phyloP scores from a whole-genome alignment of 2,888 invertebrate species.

The Drosophila pullipes region DNA sequence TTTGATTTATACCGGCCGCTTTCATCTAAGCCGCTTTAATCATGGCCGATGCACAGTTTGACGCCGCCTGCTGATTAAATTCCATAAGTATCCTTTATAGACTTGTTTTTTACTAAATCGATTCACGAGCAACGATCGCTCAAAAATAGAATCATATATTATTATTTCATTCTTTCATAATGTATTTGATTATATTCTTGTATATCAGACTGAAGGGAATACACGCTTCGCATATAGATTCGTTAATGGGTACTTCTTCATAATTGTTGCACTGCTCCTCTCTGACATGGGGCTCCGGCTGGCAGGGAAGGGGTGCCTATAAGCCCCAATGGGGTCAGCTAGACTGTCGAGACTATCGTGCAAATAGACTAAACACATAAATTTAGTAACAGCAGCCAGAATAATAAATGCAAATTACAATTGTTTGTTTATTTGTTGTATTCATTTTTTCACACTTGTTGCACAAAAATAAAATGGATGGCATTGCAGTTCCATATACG shows the following conservation, averaged over 20 bases:
- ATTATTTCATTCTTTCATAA: background rate
- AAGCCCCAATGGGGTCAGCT: conserved; percentile 50
- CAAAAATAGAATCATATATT: no score
- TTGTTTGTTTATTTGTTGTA: conserved; percentile 6
- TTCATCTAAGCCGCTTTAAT: conserved; percentile 33
- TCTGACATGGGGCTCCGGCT: background rate
- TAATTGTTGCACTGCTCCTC: conserved; percentile 14
- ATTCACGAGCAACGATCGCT: background rate
- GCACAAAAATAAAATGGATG: conserved; percentile 32
- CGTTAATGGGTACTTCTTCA: background rate
- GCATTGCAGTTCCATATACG: conserved; percentile 32
- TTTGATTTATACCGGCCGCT: conserved; percentile 18
- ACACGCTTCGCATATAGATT: background rate
- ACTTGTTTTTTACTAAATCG: background rate
- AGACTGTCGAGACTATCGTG: conserved; percentile 24
- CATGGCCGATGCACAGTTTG: background rate
- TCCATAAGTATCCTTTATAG: background rate
- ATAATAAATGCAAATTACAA: conserved; percentile 46
- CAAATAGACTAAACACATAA: conserved; percentile 45
- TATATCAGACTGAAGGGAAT: conserved; percentile 5
- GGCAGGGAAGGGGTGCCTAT: conserved; percentile 5
- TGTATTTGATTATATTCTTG: background rate
- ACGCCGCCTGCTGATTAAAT: background rate
- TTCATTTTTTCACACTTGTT: conserved; percentile 47
- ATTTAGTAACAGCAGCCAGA: conserved; percentile 39